Percentiles rank a stretch among this genome's conserved stretches.
Evolutionary conservation across 2,888 invertebrate genomes (phyloP).

Genomic region (Idaea dimidiata): DNA sequence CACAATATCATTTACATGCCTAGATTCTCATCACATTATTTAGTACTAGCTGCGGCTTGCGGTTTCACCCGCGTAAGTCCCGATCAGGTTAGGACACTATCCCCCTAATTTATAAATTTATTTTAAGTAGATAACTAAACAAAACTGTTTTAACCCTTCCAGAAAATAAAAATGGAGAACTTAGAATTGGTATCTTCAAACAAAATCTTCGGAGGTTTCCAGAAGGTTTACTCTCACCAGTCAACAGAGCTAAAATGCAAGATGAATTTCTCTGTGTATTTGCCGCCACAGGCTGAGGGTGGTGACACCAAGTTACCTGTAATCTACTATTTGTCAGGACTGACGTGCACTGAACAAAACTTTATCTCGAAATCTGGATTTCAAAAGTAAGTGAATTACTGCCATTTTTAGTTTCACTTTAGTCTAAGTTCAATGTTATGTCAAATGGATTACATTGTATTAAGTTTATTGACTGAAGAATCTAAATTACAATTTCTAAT

Average conservation of each 20-base stretch:
- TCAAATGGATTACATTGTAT: too few relatives aligned
- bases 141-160: conserved; percentile 20
- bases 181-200: conserved; percentile 83
- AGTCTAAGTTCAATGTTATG: too few relatives aligned
- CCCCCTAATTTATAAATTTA: not conserved
- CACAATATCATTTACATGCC: too few relatives aligned
- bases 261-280: conserved; percentile 96
- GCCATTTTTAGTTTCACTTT: too few relatives aligned
- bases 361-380: conserved; percentile 97
- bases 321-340: conserved; percentile 94
- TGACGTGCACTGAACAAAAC: conserved; percentile 97
- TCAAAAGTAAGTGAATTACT: conserved; percentile 78
- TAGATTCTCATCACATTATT: too few relatives aligned
- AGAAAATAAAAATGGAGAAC: conserved; percentile 66
- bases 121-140: conserved; percentile 6
- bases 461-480: too few relatives aligned
- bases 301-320: conserved; percentile 86
- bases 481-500: too few relatives aligned
- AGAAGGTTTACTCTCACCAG: conserved; percentile 91
- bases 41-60: too few relatives aligned
- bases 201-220: conserved; percentile 90
- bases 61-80: too few relatives aligned
- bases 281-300: conserved; percentile 88
- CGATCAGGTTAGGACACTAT: too few relatives aligned
- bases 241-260: conserved; percentile 90